Evolutionary conservation across 2,888 invertebrate genomes (phyloP), one percentile per base, ranked within the genome.

Genomic region (Orthosia incerta): DNA sequence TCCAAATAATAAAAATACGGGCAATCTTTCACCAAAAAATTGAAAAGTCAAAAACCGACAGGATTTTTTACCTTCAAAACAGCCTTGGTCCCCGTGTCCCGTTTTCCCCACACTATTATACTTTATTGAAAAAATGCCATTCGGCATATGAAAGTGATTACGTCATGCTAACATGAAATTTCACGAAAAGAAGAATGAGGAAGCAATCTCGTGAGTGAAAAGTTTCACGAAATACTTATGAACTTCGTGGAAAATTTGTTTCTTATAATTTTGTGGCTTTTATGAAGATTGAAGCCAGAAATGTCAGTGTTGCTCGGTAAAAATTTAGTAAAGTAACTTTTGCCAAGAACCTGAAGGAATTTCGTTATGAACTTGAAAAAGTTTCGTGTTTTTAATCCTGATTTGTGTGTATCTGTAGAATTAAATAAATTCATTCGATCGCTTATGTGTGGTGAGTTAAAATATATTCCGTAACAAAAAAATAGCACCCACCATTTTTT

Each of bases 91-190:
- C 16, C n/a, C 45, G 16, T 12, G 18, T 50, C 53, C 57, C 31
- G 55, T 39, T 63, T 56, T 26, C 31, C 18, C 83, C 26, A 20
- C 79, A 79, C 79, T 83, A 71, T 13, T 15, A 23, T 45, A 61
- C 50, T 56, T 61, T 80, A 83, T 81, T 84, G 81, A 71, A 84
- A 84, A 79, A 74, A 84, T 71, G 80, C 39, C 61, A 86, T 80
- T 65, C 50, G 45, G 56, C 59, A 76, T 77, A 84, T 69, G 66
- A 76, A 75, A 83, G 84, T 80, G 70, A 83, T 83, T 72, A 72
- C 71, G 60, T 71, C 66, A 86, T 76, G 55, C 69, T 53, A 4
- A 57, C 70, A 59, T 83, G 64, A 80, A 71, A 80, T 71, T 68
- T 71, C 46, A 61, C 31, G 11, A 39, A 60, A 20, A 56, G 50